Conservation (phyloP, 2,797 vertebrate genomes). For the Helicolenus hilgendorfi region DNA sequence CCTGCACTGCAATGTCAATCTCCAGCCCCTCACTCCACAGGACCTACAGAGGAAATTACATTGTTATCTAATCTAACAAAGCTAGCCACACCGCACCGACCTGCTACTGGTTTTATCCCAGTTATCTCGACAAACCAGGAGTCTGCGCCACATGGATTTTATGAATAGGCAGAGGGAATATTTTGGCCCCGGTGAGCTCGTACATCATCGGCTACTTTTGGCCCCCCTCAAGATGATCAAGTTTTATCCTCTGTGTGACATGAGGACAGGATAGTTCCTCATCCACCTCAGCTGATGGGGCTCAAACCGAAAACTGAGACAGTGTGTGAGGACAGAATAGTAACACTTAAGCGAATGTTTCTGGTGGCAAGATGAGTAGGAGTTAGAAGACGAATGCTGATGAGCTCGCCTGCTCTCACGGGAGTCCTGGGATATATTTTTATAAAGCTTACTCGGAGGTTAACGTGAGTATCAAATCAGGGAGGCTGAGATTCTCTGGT, state of each 20-base stretch:
- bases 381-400: conserved; percentile 13
- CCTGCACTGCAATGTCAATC: conserved; percentile 14
- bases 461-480: background rate
- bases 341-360: background rate
- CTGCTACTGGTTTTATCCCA: conserved; percentile 45
- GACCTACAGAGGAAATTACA: conserved; percentile 69
- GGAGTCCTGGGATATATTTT: background rate
- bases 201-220: conserved; percentile 22
- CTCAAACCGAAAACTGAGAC: conserved; percentile 11
- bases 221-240: conserved; percentile 53
- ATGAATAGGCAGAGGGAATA: conserved; percentile 13
- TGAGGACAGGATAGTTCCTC: conserved; percentile 21
- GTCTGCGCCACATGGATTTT: conserved; percentile 22
- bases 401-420: background rate
- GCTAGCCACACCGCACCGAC: conserved; percentile 1
- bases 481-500: conserved; percentile 5
- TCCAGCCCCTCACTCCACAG: conserved; percentile 28
- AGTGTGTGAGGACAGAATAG: background rate
- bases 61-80: conserved; percentile 72
- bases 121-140: conserved; percentile 55
- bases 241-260: conserved; percentile 52
- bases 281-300: conserved; percentile 24
- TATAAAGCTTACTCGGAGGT: background rate
- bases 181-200: conserved; percentile 11
- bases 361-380: background rate